A percentile compares a stretch with the other conserved stretches of the same genome.
These are phyloP conservation scores for Daptonema setosum DNA, from an alignment of 2,888 invertebrate species.

Conservation along the genomic window DNA sequence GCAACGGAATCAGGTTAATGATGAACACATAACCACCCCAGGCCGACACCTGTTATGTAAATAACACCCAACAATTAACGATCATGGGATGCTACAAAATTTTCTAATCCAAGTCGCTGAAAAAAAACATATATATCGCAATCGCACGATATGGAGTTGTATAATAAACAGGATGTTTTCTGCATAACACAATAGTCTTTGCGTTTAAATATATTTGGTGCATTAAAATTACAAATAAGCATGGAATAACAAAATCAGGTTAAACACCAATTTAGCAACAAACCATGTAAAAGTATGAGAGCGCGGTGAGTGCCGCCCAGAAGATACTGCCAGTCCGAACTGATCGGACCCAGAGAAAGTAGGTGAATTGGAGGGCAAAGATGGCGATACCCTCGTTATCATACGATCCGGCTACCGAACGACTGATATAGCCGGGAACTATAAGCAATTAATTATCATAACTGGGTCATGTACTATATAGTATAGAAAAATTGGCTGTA, in stretches of 20 bases:
- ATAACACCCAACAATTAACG: background rate
- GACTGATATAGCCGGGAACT: conserved; percentile 79
- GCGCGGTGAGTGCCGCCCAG: conserved; percentile 76
- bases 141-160: no score
- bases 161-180: no score
- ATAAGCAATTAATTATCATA: background rate
- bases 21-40: conserved; percentile 99
- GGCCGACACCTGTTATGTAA: conserved; percentile 54
- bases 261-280: conserved; percentile 15
- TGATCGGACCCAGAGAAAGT: conserved; percentile 89
- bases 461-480: background rate
- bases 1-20: conserved; percentile 91
- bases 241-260: no score
- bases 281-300: conserved; percentile 99
- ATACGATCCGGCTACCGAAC: conserved; percentile 96
- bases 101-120: no score
- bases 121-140: no score
- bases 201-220: no score
- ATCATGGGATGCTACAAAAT: background rate
- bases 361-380: conserved; percentile 93
- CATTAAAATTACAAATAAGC: background rate
- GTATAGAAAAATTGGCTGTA: background rate
- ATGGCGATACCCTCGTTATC: conserved; percentile 99
- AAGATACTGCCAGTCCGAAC: conserved; percentile 90
- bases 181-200: no score